Evolutionary conservation across 1,140 invertebrate genomes (phyloP), one percentile per base, ranked within the genome.

Genomic region (Tenebrio molitor): DNA sequence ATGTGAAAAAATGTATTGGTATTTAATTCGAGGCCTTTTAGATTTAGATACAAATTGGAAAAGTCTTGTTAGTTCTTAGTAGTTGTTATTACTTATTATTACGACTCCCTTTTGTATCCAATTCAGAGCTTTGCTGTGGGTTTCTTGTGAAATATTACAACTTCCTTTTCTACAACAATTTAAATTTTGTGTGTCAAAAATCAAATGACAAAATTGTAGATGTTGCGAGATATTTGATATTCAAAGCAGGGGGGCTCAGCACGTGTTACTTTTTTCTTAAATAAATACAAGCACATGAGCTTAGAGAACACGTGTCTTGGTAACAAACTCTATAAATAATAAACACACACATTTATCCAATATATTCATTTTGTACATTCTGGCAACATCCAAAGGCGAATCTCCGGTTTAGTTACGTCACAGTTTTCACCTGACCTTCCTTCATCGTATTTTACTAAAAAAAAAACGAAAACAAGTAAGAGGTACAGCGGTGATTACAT

Each of bases 301-400:
- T 25, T 29, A 66, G 15, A 36, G 29, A 64, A 66, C 64, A 66
- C 64, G 64, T 66, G 64, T 44, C 64, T 42, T 12, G 17, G 42
- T 66, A 66, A 66, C 64, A 21, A 66, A 66, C 23, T 41, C 63
- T 66, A 66, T 66, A 66, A 66, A 66, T 66, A 66, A 66, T 66
- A 66, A 58, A 29, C 50, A 50, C 19, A 39, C 50, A 23, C 50
- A 12, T 58, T 58, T 58, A 58, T 29, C 50, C 14, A 21, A 58
- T 66, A 23, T 12, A 65, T 39, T 39, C 33, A 41, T 58, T 58
- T 29, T 29, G 21, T 58, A 17, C 19, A 17, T 16, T 46, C 16
- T 46, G 14, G 4, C 42, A 46, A 16, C 39, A 39, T 39, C 36
- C n/a, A 44, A 44, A 44, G 25, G 12, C 14, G 42, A 44, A 39